phyloP scores from a whole-genome alignment of 2,797 vertebrate genomes.

The Girardinus metallicus region DNA sequence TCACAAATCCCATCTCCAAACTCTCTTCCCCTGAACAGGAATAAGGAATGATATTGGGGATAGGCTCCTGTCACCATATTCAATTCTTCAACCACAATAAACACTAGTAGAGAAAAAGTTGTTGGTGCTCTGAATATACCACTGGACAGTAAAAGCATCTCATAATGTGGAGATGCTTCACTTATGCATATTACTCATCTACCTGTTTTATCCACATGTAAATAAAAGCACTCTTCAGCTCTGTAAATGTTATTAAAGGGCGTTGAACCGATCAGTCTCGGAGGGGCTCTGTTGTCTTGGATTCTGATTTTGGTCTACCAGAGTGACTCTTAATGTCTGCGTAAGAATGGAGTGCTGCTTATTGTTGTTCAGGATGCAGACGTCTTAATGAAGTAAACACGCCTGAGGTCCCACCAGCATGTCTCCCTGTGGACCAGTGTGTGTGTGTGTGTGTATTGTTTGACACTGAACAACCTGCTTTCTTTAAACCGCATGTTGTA shows the following conservation, averaged over 20 bases:
- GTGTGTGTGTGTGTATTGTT: not conserved
- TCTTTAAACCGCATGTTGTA: not conserved
- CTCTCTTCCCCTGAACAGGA: not conserved
- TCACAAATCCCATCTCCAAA: not conserved
- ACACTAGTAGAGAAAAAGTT: not conserved
- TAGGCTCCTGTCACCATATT: not conserved
- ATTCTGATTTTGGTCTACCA: not conserved
- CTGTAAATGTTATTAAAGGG: not conserved
- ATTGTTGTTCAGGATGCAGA: not conserved
- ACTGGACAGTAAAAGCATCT: not conserved
- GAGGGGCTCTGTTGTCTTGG: not conserved
- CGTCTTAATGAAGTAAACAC: not conserved
- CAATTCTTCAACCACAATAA: not conserved
- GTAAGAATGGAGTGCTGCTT: not conserved
- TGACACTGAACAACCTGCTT: not conserved
- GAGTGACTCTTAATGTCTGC: not conserved
- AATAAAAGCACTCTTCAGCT: not conserved
- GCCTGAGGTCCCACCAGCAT: not conserved
- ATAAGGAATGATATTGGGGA: not conserved
- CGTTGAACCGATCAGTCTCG: not conserved
- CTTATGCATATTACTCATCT: not conserved
- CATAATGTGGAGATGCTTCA: not conserved
- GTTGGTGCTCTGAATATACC: not conserved
- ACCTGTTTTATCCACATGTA: not conserved
- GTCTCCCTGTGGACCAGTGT: not conserved